Conservation (phyloP, 2,888 invertebrate genomes). For the Cheilosia urbana region DNA sequence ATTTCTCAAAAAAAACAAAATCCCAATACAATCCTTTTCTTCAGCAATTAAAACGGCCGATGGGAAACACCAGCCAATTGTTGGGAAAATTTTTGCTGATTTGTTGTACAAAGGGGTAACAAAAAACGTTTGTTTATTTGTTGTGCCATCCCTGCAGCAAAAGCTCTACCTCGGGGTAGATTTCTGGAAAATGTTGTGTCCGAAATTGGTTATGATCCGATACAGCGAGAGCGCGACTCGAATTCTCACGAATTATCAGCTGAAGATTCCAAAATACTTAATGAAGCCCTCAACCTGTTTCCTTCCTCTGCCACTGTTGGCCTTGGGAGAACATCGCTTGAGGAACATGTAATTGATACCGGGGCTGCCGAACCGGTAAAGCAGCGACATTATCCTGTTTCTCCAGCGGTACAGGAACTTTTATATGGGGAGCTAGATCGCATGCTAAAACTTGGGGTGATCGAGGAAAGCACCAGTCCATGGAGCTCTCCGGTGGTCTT, state of each 20-base stretch:
- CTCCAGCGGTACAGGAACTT: constrained; percentile 39
- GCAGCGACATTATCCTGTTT: constrained; percentile 30
- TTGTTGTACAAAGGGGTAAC: background rate
- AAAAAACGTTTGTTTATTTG: background rate
- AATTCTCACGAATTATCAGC: background rate
- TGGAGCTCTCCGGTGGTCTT: constrained; percentile 52
- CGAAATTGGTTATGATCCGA: background rate
- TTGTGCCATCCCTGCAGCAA: background rate
- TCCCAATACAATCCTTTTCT: background rate
- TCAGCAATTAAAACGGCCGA: background rate
- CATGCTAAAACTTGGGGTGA: constrained; percentile 41
- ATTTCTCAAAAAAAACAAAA: background rate
- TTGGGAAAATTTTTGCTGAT: background rate
- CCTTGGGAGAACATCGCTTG: constrained; percentile 9
- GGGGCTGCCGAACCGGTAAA: constrained; percentile 26
- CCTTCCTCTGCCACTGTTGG: too few species aligned
- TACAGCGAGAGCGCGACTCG: too few species aligned
- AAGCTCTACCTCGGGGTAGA: constrained; percentile 10
- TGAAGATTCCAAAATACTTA: background rate
- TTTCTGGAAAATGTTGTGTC: constrained; percentile 17
- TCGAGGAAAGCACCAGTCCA: constrained; percentile 47
- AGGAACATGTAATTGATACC: constrained; percentile 28
- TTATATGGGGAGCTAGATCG: constrained; percentile 45
- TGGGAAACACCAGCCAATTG: background rate
- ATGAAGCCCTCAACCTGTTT: background rate